phyloP scores from a whole-genome alignment of 2,113 vertebrate genomes.

The Daboia siamensis region DNA sequence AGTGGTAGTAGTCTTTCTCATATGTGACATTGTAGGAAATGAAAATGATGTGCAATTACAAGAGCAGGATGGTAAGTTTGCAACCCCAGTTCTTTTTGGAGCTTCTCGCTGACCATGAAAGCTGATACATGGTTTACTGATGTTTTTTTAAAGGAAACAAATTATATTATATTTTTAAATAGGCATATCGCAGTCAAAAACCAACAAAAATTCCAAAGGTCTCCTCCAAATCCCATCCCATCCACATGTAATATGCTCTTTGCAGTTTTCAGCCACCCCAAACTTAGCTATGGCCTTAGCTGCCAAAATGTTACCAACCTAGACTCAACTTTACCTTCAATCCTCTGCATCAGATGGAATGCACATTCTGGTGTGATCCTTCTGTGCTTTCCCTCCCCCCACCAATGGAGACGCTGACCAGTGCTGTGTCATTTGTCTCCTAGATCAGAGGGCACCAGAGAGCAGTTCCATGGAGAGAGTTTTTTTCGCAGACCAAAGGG shows the following conservation, averaged over 20 bases:
- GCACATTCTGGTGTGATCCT: not conserved
- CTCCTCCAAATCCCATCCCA: not conserved
- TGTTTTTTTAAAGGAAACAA: not conserved
- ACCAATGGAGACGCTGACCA: not conserved
- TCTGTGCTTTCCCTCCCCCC: not conserved
- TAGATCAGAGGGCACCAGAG: not conserved
- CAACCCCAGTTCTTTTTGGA: not conserved
- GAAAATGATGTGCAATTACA: not conserved
- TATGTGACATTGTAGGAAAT: not conserved
- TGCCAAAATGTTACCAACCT: not conserved
- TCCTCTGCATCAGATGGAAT: not conserved
- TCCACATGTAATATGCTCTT: not conserved
- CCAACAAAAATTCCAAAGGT: not conserved
- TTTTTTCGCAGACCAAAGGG: too few species aligned
- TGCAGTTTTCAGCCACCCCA: not conserved
- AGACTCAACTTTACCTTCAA: not conserved
- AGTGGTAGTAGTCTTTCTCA: not conserved
- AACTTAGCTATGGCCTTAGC: not conserved
- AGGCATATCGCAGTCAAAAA: not conserved
- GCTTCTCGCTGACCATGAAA: not conserved
- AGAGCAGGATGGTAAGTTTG: not conserved
- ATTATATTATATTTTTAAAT: not conserved
- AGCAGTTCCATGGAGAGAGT: too few species aligned
- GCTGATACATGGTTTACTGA: not conserved
- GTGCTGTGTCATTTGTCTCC: not conserved